Conservation (phyloP, 1,140 invertebrate genomes). For the Nilaparvata lugens region DNA sequence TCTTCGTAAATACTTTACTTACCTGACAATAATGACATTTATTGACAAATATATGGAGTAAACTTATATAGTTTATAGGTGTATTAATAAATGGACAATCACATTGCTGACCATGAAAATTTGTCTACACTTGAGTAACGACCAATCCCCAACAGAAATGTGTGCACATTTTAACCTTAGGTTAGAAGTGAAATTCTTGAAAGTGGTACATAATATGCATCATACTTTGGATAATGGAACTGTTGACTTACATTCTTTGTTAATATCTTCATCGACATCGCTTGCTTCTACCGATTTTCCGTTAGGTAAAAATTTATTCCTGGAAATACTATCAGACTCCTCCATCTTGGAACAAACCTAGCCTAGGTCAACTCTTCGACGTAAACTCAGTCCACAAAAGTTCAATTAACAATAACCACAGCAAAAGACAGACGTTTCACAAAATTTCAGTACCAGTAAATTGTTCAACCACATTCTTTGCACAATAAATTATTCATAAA, state of each 20-base stretch:
- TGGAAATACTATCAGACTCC: constrained; percentile 9
- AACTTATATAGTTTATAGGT: background rate
- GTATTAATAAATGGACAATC: background rate
- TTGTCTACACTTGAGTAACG: background rate
- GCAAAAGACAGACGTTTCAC: background rate
- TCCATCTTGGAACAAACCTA: constrained; percentile 16
- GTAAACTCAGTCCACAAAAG: background rate
- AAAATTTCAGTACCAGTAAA: background rate
- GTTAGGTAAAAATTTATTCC: constrained; percentile 5
- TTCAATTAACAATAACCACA: background rate
- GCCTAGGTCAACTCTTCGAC: background rate
- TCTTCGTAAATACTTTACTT: too few relatives aligned
- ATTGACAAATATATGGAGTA: too few relatives aligned
- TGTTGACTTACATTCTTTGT: constrained; percentile 4
- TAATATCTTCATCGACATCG: constrained; percentile 14
- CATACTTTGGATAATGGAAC: background rate
- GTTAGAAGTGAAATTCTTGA: background rate
- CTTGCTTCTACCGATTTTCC: constrained; percentile 18
- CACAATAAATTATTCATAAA: too few relatives aligned
- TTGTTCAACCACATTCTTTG: background rate
- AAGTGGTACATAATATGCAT: background rate
- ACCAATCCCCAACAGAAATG: background rate
- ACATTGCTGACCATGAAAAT: background rate
- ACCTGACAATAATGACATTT: too few relatives aligned
- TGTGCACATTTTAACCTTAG: background rate